A percentile compares a stretch with the other conserved stretches of the same genome.
phyloP scores from a whole-genome alignment of 2,888 invertebrate genomes.

The Diarsia dahlii region DNA sequence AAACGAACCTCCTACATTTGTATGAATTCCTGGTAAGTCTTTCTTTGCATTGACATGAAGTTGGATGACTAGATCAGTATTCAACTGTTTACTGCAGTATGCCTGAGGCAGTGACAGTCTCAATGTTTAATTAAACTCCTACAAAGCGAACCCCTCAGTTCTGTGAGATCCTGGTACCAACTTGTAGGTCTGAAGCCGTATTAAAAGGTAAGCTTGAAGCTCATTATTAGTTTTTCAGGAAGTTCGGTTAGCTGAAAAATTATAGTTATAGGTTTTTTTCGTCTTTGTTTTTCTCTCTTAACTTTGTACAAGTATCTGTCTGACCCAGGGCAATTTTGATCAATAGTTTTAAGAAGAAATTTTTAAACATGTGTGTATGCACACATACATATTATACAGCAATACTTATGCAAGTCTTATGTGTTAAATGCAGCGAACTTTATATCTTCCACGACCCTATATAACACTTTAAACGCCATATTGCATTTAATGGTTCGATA shows the following conservation, averaged over 20 bases:
- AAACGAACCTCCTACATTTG: background rate
- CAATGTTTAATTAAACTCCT: conserved; percentile 19
- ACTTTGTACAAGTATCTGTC: background rate
- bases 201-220: background rate
- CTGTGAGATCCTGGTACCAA: conserved; percentile 20
- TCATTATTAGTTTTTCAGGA: background rate
- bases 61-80: background rate
- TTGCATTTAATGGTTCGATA: conserved; percentile 21
- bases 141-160: conserved; percentile 17
- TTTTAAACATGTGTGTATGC: no score
- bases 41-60: background rate
- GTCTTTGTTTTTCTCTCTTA: background rate
- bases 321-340: background rate
- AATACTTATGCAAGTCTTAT: background rate
- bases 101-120: background rate
- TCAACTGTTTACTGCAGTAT: background rate
- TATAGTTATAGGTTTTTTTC: no score
- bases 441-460: conserved; percentile 10
- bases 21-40: conserved; percentile 12
- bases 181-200: conserved; percentile 1
- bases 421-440: conserved; percentile 22
- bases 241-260: no score
- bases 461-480: conserved; percentile 31
- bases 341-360: background rate
- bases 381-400: background rate